phyloP scores from a whole-genome alignment of 1,140 invertebrate genomes.

The Trigoniulus corallinus region DNA sequence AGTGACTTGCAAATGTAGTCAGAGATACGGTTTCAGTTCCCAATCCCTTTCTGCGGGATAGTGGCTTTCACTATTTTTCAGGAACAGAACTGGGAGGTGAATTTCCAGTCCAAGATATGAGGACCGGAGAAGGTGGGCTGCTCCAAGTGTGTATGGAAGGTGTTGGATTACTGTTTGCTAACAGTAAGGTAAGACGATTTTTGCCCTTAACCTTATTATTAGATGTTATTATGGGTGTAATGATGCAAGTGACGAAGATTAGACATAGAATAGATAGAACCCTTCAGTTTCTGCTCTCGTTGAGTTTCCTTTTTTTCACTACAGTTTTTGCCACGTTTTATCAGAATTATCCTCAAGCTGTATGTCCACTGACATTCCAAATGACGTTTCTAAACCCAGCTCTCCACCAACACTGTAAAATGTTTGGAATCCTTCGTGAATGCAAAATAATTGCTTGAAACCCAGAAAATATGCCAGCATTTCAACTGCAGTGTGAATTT shows the following conservation, averaged over 20 bases:
- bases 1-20: too few relatives aligned
- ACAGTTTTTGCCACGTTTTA: not conserved
- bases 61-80: conserved; percentile 4
- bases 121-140: conserved; percentile 86
- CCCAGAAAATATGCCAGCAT: too few relatives aligned
- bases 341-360: too few relatives aligned
- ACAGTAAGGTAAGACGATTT: conserved; percentile 75
- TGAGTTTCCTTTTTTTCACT: not conserved
- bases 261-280: conserved; percentile 3
- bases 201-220: not conserved
- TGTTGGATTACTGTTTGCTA: conserved; percentile 91
- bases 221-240: conserved; percentile 3
- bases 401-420: too few relatives aligned
- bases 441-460: too few relatives aligned
- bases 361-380: too few relatives aligned
- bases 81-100: conserved; percentile 78
- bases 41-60: not conserved
- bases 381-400: too few relatives aligned
- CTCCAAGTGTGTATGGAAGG: conserved; percentile 99
- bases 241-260: conserved; percentile 7
- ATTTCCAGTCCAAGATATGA: conserved; percentile 95
- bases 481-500: too few relatives aligned
- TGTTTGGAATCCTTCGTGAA: too few relatives aligned
- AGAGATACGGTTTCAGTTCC: not conserved
- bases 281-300: not conserved